Evolutionary conservation across 2,113 vertebrate species (phyloP).

Genomic region (Nesospiza acunhae): DNA sequence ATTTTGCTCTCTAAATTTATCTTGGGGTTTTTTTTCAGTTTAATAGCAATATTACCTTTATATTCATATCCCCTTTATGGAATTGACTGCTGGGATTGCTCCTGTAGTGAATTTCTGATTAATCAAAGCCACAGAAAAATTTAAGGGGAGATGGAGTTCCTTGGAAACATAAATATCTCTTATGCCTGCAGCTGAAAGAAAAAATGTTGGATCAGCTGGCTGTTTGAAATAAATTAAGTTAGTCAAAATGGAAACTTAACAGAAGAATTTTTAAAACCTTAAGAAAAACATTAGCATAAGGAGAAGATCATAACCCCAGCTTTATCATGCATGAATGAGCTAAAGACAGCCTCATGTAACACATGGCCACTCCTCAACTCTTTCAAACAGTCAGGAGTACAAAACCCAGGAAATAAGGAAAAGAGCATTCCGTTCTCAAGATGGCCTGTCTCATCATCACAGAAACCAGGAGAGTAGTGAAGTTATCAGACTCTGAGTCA

Average conservation of each 20-base stretch:
- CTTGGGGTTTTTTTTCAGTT: background rate
- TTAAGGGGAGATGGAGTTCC: background rate
- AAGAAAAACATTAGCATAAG: background rate
- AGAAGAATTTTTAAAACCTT: background rate
- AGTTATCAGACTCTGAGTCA: background rate
- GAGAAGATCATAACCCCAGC: background rate
- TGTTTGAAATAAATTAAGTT: background rate
- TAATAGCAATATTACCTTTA: background rate
- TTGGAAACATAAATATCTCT: background rate
- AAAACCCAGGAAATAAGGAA: background rate
- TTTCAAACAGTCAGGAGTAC: background rate
- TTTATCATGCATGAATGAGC: background rate
- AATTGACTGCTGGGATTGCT: background rate
- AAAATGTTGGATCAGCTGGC: background rate
- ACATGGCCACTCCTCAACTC: accelerated
- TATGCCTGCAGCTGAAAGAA: background rate
- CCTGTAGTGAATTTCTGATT: background rate
- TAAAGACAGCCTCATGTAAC: background rate
- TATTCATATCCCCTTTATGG: background rate
- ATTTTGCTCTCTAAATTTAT: background rate
- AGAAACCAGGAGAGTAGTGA: background rate
- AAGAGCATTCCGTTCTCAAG: background rate
- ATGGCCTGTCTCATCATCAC: background rate
- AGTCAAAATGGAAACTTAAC: background rate
- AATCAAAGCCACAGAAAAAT: background rate